Evolutionary conservation across 2,113 vertebrate genomes (phyloP), one percentile per base, ranked within the genome.

Genomic region (Eptesicus fuscus): DNA sequence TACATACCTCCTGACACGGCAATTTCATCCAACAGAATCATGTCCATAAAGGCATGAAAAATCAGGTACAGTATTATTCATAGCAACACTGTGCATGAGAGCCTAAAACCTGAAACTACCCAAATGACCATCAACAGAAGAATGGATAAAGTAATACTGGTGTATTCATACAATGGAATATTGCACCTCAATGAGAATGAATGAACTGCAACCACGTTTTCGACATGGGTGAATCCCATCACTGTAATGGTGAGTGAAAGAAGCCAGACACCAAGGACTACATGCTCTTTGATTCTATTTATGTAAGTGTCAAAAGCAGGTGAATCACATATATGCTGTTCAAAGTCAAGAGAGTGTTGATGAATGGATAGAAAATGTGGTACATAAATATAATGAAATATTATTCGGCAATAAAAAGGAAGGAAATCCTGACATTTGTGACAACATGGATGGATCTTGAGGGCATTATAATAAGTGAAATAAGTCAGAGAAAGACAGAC

Each of bases 281-380:
- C 9, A 80, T 13, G 51, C 70, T 80, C n/a, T 76, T 4, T 95
- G 77, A 42, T 42, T 96, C 86, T 65, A 86, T 78, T 94, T 84
- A 90, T 6, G 59, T 17, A 44, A 49, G 32, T 84, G 91, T 84
- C 76, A 67, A 93, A 93, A 95, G 87, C 61, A 87, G 70, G 49
- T 77, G 71, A 95, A 74, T 89, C 73, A 92, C 0, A 67, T 25
- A 17, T 70, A 32, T 16, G 18, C 30, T 63, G 9, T 84, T 65
- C 51, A 65, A 96, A 89, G 70, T 86, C 73, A 89, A n/a, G 32
- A 78, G 20, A 71, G 9, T 42, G 37, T 35, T 51, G 51, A 83
- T 79, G 49, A 71, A 79, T 78, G 73, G 67, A 65, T 80, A 18
- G 63, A 47, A 73, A 82, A 32, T 16, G 32, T 70, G 12, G 9